These are phyloP conservation scores for Diadegma fenestrale DNA, from an alignment of 2,888 invertebrate genomes.

Conservation along the genomic window DNA sequence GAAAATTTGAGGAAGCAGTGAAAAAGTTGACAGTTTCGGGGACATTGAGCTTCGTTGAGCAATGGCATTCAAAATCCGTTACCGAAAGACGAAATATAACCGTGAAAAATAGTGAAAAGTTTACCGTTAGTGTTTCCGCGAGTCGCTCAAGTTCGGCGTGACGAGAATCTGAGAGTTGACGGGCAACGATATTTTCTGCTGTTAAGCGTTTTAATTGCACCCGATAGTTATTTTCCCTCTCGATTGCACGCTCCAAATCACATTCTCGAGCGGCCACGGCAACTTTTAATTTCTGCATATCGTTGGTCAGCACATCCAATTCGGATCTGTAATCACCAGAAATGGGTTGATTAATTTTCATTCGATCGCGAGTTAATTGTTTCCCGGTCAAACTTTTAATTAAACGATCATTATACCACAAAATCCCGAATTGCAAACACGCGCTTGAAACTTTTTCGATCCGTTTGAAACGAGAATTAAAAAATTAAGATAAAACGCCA, in stretches of 20 bases:
- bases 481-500: no score
- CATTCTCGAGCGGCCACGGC: constrained; percentile 77
- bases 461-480: no score
- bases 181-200: constrained; percentile 77
- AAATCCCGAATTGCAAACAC: no score
- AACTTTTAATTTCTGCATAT: constrained; percentile 79
- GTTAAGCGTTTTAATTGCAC: constrained; percentile 79
- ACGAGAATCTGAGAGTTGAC: constrained; percentile 78
- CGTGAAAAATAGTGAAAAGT: constrained; percentile 3
- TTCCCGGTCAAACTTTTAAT: no score
- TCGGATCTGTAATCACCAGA: constrained; percentile 74
- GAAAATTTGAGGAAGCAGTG: no score
- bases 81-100: background rate
- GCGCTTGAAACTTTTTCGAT: no score
- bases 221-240: constrained; percentile 79
- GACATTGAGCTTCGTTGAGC: background rate
- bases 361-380: no score
- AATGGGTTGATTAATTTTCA: no score
- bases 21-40: no score
- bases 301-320: constrained; percentile 77
- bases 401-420: no score
- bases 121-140: constrained; percentile 72
- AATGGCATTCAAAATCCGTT: background rate
- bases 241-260: constrained; percentile 76
- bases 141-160: constrained; percentile 75